Evolutionary conservation across 2,797 vertebrate species (phyloP).

Genomic region (Poecilia velifera): DNA sequence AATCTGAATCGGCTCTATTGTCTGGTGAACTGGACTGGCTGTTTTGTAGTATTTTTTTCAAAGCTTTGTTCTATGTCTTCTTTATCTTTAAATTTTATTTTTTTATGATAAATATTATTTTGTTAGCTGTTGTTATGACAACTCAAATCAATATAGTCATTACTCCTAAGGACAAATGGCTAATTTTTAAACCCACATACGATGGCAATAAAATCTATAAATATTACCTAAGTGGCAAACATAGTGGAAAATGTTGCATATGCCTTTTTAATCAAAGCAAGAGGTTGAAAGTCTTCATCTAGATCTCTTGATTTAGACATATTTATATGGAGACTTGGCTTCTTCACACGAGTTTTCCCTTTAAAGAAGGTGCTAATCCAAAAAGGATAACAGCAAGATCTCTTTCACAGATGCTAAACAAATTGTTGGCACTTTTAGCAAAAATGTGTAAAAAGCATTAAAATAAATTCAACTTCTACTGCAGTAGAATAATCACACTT

Average conservation of each 20-base stretch:
- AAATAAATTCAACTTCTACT: slow-evolving; percentile 1
- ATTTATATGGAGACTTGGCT: not conserved
- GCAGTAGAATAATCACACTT: not conserved
- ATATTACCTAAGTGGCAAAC: not conserved
- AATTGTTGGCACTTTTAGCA: not conserved
- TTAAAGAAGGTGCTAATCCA: not conserved
- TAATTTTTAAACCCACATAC: not conserved
- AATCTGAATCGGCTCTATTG: slow-evolving; percentile 12
- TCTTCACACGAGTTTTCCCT: not conserved
- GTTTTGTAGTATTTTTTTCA: slow-evolving; percentile 1
- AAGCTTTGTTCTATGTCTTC: not conserved
- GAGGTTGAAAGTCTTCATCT: not conserved
- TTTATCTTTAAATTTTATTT: too few species aligned
- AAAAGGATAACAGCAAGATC: not conserved
- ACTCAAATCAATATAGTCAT: not conserved
- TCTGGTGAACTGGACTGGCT: slow-evolving; percentile 2
- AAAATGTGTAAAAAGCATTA: not conserved
- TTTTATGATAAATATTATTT: not conserved
- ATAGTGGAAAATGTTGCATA: not conserved
- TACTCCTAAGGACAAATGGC: not conserved
- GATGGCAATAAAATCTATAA: not conserved
- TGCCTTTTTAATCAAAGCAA: not conserved
- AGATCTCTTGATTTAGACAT: not conserved
- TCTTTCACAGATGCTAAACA: not conserved
- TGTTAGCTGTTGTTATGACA: not conserved